A percentile compares a stretch with the other conserved stretches of the same genome.
Conservation (phyloP, 2,113 vertebrate species). For the Arothron firmamentum region DNA sequence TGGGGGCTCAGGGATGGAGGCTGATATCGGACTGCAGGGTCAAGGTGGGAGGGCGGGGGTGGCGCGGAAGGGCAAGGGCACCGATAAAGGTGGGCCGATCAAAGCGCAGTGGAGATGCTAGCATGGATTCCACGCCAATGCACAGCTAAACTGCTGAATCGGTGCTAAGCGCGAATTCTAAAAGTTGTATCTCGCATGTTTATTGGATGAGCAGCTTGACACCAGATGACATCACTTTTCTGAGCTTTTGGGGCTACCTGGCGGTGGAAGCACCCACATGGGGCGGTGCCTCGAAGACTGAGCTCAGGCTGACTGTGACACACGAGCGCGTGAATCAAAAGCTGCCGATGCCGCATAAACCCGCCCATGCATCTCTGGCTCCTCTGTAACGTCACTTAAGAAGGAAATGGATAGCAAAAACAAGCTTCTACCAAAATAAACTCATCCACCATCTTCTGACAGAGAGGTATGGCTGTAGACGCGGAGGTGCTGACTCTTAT, state of each 20-base stretch:
- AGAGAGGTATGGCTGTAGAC: not conserved
- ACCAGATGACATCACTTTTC: no score
- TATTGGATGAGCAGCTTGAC: no score
- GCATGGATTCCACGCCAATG: conserved; percentile 56
- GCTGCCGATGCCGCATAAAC: not conserved
- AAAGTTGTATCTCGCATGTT: no score
- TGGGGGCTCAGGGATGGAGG: conserved; percentile 35
- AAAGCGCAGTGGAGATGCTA: conserved; percentile 56
- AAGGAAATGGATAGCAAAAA: not conserved
- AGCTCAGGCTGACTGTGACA: no score
- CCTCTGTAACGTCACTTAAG: not conserved
- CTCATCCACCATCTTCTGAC: not conserved
- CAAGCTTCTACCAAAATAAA: not conserved
- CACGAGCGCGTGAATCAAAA: not conserved
- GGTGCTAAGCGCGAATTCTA: no score
- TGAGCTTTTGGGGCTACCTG: no score
- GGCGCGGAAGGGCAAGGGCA: not conserved
- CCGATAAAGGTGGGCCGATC: conserved; percentile 29
- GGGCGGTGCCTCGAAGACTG: no score
- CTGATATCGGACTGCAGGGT: conserved; percentile 49
- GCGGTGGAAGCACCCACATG: no score
- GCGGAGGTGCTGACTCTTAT: not conserved
- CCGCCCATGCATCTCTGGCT: not conserved
- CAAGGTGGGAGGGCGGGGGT: conserved; percentile 36
- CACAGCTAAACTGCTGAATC: conserved; percentile 7